Base-by-base conservation (phyloP, 1,140 invertebrate species). In the Acyrthosiphon pisum region DNA sequence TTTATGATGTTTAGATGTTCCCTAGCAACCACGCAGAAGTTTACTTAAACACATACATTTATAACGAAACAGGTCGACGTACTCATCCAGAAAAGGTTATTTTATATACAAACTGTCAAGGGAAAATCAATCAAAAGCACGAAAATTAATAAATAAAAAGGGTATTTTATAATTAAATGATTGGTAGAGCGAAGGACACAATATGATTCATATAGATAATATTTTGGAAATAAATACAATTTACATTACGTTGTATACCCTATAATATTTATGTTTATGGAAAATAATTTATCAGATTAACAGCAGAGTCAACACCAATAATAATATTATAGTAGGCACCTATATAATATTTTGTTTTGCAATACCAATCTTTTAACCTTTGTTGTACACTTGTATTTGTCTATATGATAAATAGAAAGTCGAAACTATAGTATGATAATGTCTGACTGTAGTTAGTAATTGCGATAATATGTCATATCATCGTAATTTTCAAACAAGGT, bases 21-120 rank as follows among this genome's bases (percentile, higher is more conserved):
- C 88, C 37, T 84, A 81, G 90, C 76, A 84, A 93, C 90, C 53
- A 81, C 20, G 41, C 87, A 83, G 87, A 56, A 90, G 48, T 90
- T 84, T 46, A 81, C 22, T 91, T 56, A 41, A 91, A 91, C 46
- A 91, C 68, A 83, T 46, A n/a, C 50, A 37, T 44, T 83, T 90
- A 90, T 90, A 81, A 91, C 76, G n/a, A 90, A 93, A 26, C 41
- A 46, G 87, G 86, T 90, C 87, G 56, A 93, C 41, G 86, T 35
- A 68, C 68, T 90, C 86, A n/a, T 41, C 48, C 35, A 93, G 48
- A 90, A 88, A 90, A 81, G 50, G 18, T 56, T 50, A 18, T 46
- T 76, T 76, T n/a, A n/a, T 90, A 60, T 23, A 90, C 37, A 89
- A 44, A 86, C 30, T 83, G 46, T 60, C 44, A 88, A 60, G 53